Evolutionary conservation across 2,888 invertebrate species (phyloP).

Genomic region (Cetonia aurata): DNA sequence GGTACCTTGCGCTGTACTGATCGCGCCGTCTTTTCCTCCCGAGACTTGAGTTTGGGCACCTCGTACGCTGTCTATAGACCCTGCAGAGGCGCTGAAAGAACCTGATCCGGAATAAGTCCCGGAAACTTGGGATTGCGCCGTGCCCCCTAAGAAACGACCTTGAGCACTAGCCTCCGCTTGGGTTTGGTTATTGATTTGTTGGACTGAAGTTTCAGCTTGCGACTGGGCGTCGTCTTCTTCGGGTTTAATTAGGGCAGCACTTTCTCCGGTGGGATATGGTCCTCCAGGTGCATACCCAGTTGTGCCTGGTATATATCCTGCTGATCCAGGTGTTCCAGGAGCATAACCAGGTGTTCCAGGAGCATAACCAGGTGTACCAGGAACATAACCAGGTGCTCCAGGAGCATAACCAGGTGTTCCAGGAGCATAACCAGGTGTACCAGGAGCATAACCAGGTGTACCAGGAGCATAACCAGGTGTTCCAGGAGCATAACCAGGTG

Average conservation of each 20-base stretch:
- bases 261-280: slow-evolving; percentile 44
- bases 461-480: slow-evolving; percentile 29
- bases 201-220: slow-evolving; percentile 78
- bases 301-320: slow-evolving; percentile 33
- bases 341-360: slow-evolving; percentile 21
- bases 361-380: slow-evolving; percentile 30
- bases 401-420: slow-evolving; percentile 43
- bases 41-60: slow-evolving; percentile 78
- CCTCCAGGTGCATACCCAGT: slow-evolving; percentile 39
- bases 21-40: slow-evolving; percentile 81
- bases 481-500: slow-evolving; percentile 30
- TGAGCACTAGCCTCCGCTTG: slow-evolving; percentile 83
- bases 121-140: slow-evolving; percentile 85
- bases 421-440: slow-evolving; percentile 22
- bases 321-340: not conserved
- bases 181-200: slow-evolving; percentile 72
- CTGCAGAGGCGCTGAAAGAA: slow-evolving; percentile 86
- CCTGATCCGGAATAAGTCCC: slow-evolving; percentile 84
- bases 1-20: slow-evolving; percentile 79
- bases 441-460: slow-evolving; percentile 13
- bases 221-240: slow-evolving; percentile 77
- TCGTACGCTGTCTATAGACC: slow-evolving; percentile 80
- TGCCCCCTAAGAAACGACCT: slow-evolving; percentile 80
- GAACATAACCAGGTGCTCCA: slow-evolving; percentile 31
- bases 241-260: slow-evolving; percentile 36